Conservation (phyloP, 2,888 invertebrate species). For the Lasioglossum pauxillum region DNA sequence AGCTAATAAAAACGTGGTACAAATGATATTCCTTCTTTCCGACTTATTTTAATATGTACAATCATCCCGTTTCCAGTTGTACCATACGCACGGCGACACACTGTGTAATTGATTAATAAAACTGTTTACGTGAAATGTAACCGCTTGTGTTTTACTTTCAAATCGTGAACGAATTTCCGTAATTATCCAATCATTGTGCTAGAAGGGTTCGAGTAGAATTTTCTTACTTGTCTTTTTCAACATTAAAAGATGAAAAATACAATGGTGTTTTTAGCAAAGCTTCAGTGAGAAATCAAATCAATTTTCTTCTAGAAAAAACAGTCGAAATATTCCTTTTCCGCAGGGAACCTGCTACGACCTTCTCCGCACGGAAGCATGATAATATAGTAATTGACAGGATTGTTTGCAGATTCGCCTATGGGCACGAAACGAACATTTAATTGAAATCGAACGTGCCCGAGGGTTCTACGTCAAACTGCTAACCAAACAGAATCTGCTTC, state of each 20-base stretch:
- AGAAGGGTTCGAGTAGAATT: not conserved
- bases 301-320: not conserved
- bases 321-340: not conserved
- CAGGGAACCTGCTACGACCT: not conserved
- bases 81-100: no score
- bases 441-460: slow-evolving; percentile 71
- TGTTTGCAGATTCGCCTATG: slow-evolving; percentile 58
- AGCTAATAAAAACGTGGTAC: no score
- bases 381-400: slow-evolving; percentile 34
- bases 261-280: not conserved
- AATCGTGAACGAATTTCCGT: not conserved
- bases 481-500: slow-evolving; percentile 32
- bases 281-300: not conserved
- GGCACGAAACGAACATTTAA: slow-evolving; percentile 72
- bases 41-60: not conserved
- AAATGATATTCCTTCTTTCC: not conserved
- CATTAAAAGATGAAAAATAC: not conserved
- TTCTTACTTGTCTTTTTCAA: not conserved
- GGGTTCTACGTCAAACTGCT: slow-evolving; percentile 49
- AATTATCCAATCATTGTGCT: not conserved
- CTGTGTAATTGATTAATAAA: not conserved
- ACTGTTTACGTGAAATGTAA: not conserved
- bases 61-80: not conserved
- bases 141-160: not conserved
- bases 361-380: not conserved